Conservation (phyloP, 1,140 invertebrate genomes). For the Saxidomus purpurata region DNA sequence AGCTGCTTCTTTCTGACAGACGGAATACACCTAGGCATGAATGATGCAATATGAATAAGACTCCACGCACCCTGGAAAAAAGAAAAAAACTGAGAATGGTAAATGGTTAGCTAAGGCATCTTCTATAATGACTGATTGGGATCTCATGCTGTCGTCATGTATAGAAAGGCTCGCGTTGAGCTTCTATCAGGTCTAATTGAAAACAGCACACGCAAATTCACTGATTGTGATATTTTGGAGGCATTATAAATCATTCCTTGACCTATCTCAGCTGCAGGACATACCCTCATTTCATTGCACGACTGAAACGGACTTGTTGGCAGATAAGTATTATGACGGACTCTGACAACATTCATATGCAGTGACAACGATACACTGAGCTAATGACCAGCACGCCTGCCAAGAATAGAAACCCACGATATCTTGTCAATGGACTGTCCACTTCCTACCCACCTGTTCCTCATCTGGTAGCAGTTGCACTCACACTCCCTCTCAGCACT, state of each 20-base stretch:
- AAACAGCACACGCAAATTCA: not conserved
- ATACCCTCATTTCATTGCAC: too few relatives aligned
- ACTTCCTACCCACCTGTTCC: not conserved
- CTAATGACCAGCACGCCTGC: too few relatives aligned
- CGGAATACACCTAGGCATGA: not conserved
- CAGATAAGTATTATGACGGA: not conserved
- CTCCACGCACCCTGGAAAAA: not conserved
- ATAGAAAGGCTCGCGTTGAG: not conserved
- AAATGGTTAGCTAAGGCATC: not conserved
- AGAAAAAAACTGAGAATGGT: not conserved
- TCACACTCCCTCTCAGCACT: slow-evolving; percentile 10
- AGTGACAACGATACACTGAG: too few relatives aligned
- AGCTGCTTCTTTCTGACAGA: too few relatives aligned
- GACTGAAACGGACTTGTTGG: not conserved
- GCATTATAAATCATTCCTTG: not conserved
- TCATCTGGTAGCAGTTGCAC: not conserved
- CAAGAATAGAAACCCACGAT: too few relatives aligned
- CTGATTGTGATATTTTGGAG: not conserved
- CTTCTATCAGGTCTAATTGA: not conserved
- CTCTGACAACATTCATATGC: too few relatives aligned
- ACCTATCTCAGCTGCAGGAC: not conserved
- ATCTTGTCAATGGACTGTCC: not conserved
- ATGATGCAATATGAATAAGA: not conserved
- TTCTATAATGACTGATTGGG: not conserved
- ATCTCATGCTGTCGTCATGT: not conserved